phyloP scores from a whole-genome alignment of 2,797 vertebrate genomes.

The Erpetoichthys calabaricus region DNA sequence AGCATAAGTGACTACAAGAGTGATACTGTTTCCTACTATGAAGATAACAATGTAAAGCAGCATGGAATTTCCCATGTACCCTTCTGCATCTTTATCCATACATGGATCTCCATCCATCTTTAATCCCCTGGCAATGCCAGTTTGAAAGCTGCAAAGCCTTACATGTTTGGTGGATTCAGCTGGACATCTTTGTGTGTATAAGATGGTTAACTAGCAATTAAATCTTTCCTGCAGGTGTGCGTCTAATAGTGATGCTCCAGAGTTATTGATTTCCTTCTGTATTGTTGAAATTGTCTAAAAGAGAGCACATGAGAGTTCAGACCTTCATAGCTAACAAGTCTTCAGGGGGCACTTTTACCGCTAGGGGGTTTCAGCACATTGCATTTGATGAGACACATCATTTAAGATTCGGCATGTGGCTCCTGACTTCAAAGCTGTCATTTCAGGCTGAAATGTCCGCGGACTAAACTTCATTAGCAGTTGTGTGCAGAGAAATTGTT shows the following conservation, averaged over 20 bases:
- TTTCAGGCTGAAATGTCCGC: conserved; percentile 19
- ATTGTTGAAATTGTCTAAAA: background rate
- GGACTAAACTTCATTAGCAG: conserved; percentile 19
- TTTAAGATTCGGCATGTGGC: conserved; percentile 27
- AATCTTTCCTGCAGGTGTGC: no score
- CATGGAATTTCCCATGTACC: no score
- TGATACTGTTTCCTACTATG: no score
- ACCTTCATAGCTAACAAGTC: conserved; percentile 3
- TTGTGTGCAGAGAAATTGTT: conserved; percentile 22
- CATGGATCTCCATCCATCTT: no score
- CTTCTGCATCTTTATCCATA: no score
- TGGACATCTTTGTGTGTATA: no score
- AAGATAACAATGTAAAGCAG: no score
- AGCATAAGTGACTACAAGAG: no score
- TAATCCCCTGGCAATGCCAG: no score
- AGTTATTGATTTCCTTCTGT: background rate
- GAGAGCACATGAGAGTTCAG: background rate
- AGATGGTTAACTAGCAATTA: no score
- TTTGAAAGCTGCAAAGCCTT: no score
- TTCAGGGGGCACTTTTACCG: conserved; percentile 5
- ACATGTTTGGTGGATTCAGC: no score
- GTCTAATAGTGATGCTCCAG: background rate
- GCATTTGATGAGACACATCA: conserved; percentile 23
- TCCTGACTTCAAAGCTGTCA: conserved; percentile 18
- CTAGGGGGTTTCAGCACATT: conserved; percentile 18